phyloP scores from a whole-genome alignment of 2,113 vertebrate genomes.

The Gymnorhina tibicen region DNA sequence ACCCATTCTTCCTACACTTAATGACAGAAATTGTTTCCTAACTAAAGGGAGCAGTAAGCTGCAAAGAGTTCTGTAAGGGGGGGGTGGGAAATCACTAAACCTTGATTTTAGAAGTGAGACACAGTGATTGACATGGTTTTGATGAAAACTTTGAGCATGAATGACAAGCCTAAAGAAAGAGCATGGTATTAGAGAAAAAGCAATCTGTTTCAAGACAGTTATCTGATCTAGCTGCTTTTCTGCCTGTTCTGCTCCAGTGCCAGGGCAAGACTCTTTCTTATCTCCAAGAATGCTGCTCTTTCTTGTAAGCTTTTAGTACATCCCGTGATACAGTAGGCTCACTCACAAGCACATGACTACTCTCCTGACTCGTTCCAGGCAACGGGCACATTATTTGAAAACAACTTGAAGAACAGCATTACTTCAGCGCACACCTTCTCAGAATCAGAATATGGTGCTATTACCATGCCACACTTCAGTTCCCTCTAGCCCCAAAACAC shows the following conservation, averaged over 20 bases:
- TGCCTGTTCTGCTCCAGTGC: conserved; percentile 40
- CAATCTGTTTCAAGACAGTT: conserved; percentile 65
- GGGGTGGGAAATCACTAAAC: neutral
- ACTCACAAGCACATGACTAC: neutral
- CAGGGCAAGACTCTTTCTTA: conserved; percentile 16
- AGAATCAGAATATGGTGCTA: neutral
- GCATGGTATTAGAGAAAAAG: conserved; percentile 45
- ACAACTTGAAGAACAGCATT: neutral
- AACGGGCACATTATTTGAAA: neutral
- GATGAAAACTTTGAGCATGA: conserved; percentile 50
- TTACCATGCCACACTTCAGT: neutral
- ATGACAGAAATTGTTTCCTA: neutral
- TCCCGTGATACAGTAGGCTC: neutral
- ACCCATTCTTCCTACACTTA: neutral
- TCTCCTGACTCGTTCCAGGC: neutral
- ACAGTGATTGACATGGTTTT: conserved; percentile 45
- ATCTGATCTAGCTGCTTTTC: conserved; percentile 48
- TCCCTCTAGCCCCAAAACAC: neutral
- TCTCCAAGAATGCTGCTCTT: conserved; percentile 46
- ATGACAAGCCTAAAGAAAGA: conserved; percentile 63
- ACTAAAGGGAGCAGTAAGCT: neutral
- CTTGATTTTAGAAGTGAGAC: neutral
- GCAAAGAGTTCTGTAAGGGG: neutral
- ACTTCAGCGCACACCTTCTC: neutral
- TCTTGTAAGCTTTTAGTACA: neutral